These are phyloP conservation scores for Tachysurus vachellii DNA, from an alignment of 2,113 vertebrate genomes.

Conservation along the genomic window DNA sequence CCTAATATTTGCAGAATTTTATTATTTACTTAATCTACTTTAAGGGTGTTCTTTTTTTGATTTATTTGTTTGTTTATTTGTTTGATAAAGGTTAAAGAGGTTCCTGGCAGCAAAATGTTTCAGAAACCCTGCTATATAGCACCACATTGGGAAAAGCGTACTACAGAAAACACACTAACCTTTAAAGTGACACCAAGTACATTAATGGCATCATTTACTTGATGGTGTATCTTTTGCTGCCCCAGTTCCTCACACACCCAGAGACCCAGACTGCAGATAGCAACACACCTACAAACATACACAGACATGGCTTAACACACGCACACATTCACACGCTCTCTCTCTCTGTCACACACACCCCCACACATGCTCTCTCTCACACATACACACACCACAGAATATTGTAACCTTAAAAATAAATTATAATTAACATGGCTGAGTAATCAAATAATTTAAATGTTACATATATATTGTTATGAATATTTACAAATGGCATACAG, in stretches of 20 bases:
- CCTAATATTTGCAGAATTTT: neutral
- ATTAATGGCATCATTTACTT: slow-evolving; percentile 91
- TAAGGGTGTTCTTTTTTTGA: neutral
- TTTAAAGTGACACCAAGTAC: slow-evolving; percentile 96
- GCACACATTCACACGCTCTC: neutral
- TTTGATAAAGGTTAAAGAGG: neutral
- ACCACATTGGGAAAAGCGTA: neutral
- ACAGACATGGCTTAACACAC: neutral
- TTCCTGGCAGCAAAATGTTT: neutral
- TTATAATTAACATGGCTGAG: too few species aligned
- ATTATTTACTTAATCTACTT: neutral
- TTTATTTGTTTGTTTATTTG: neutral
- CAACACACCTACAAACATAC: slow-evolving; percentile 80
- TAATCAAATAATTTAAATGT: neutral
- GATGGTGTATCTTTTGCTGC: slow-evolving; percentile 81
- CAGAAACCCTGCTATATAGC: neutral
- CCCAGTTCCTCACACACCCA: slow-evolving; percentile 96
- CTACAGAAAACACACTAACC: slow-evolving; percentile 70
- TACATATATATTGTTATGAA: neutral
- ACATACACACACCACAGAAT: neutral
- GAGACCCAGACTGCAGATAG: slow-evolving; percentile 90
- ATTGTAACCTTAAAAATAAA: too few species aligned
- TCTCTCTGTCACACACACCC: too few species aligned
- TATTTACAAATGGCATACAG: neutral
- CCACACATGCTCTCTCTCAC: neutral